phyloP scores from a whole-genome alignment of 37 sponge, comb jelly and placozoan species.

The Aphrocallistes beatrix region DNA sequence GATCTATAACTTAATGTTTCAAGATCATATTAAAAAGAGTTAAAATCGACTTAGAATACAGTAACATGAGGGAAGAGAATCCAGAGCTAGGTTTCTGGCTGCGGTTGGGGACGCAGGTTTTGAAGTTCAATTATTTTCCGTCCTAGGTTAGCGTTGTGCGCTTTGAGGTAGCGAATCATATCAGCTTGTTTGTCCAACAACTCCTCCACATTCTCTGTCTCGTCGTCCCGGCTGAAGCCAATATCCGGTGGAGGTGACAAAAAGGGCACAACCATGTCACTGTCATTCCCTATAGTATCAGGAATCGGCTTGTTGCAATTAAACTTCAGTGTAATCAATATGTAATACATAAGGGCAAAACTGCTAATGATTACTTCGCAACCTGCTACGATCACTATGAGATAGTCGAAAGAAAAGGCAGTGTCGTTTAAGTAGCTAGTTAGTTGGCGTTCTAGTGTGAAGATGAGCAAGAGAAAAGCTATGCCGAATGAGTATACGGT shows the following conservation, averaged over 20 bases:
- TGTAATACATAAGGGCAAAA: background rate
- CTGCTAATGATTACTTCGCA: background rate
- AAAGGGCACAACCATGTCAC: background rate
- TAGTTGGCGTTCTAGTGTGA: background rate
- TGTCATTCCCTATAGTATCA: background rate
- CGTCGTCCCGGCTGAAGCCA: constrained; percentile 18
- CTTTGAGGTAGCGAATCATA: constrained; percentile 89
- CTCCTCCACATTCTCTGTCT: constrained; percentile 66
- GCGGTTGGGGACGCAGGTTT: too few species aligned
- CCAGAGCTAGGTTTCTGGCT: too few species aligned
- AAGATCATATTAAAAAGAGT: too few species aligned
- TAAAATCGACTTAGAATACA: background rate
- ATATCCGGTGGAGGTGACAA: background rate
- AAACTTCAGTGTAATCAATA: background rate
- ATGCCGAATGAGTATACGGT: constrained; percentile 41
- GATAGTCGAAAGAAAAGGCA: background rate
- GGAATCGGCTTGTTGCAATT: background rate
- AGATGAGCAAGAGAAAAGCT: background rate
- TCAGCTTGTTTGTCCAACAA: constrained; percentile 83
- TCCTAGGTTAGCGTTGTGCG: constrained; percentile 82
- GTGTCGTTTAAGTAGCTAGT: background rate
- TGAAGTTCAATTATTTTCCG: constrained; percentile 57
- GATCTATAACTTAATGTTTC: too few species aligned
- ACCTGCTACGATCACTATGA: background rate
- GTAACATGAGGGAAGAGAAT: too few species aligned